Percentiles rank a stretch among this genome's conserved stretches.
Evolutionary conservation across 2,797 vertebrate species (phyloP).

Genomic region (Galagoides demidoff): DNA sequence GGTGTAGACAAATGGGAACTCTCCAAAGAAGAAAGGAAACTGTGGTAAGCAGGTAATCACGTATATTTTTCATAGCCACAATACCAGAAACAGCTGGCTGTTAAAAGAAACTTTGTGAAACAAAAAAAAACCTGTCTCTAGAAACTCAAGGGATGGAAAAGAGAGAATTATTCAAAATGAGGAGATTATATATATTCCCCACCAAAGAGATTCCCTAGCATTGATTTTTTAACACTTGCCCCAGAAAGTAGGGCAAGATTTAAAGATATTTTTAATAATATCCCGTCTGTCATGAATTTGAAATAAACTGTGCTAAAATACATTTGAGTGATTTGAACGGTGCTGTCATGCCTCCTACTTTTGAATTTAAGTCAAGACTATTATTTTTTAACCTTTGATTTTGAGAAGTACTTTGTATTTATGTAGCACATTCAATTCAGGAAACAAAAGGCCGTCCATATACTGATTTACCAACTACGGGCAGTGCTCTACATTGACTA

Average conservation of each 20-base stretch:
- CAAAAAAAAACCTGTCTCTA: constrained; percentile 49
- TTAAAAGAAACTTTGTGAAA: constrained; percentile 42
- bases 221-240: constrained; percentile 39
- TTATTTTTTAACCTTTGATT: constrained; percentile 72
- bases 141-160: constrained; percentile 27
- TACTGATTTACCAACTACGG: constrained; percentile 59
- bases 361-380: constrained; percentile 57
- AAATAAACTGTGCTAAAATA: constrained; percentile 77
- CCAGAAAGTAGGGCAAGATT: constrained; percentile 73
- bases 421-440: constrained; percentile 54
- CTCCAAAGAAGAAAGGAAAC: not conserved
- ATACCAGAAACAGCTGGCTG: not conserved
- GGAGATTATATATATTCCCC: constrained; percentile 62
- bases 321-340: constrained; percentile 71
- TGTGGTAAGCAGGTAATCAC: not conserved
- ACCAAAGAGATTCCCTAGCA: not conserved
- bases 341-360: constrained; percentile 59
- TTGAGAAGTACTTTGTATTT: constrained; percentile 64
- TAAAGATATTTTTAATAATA: constrained; percentile 80
- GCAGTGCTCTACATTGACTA: not conserved
- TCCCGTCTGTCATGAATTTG: constrained; percentile 75
- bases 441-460: constrained; percentile 37
- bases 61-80: not conserved
- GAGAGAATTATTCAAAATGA: constrained; percentile 69
- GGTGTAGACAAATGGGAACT: not conserved